Conservation (phyloP, 2,888 invertebrate species). For the Pollenia amentaria region DNA sequence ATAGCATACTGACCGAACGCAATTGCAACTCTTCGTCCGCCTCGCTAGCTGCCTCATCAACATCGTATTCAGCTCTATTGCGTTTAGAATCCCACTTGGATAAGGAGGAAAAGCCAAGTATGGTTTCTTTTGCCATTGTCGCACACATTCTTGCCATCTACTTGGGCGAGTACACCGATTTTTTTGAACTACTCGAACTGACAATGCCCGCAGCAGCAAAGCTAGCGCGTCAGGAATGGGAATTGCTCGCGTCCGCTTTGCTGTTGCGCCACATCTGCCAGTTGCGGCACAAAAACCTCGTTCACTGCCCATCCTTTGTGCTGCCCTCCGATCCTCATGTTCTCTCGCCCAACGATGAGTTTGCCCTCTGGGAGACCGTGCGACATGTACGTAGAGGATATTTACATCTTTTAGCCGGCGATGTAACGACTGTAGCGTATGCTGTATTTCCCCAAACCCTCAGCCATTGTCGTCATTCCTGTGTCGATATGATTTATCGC, state of each 20-base stretch:
- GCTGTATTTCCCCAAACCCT: slow-evolving; percentile 77
- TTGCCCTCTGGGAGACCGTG: slow-evolving; percentile 76
- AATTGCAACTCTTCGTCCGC: slow-evolving; percentile 72
- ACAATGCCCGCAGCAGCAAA: slow-evolving; percentile 77
- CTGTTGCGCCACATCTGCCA: slow-evolving; percentile 78
- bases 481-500: slow-evolving; percentile 75
- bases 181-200: slow-evolving; percentile 77
- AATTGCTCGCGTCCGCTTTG: slow-evolving; percentile 77
- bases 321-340: slow-evolving; percentile 78
- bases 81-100: slow-evolving; percentile 76
- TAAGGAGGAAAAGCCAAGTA: slow-evolving; percentile 73
- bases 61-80: slow-evolving; percentile 77
- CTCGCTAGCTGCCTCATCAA: slow-evolving; percentile 75
- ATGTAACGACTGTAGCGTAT: slow-evolving; percentile 77
- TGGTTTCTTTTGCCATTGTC: slow-evolving; percentile 76
- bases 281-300: slow-evolving; percentile 77
- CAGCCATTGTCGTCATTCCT: slow-evolving; percentile 77
- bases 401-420: slow-evolving; percentile 77
- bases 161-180: slow-evolving; percentile 78
- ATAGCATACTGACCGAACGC: slow-evolving; percentile 77
- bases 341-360: slow-evolving; percentile 77
- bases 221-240: slow-evolving; percentile 78
- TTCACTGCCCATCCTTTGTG: slow-evolving; percentile 78
- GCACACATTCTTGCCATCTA: slow-evolving; percentile 78
- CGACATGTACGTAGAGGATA: slow-evolving; percentile 77